Evolutionary conservation across 2,888 invertebrate genomes (phyloP).

Genomic region (Drosophila gaucha): DNA sequence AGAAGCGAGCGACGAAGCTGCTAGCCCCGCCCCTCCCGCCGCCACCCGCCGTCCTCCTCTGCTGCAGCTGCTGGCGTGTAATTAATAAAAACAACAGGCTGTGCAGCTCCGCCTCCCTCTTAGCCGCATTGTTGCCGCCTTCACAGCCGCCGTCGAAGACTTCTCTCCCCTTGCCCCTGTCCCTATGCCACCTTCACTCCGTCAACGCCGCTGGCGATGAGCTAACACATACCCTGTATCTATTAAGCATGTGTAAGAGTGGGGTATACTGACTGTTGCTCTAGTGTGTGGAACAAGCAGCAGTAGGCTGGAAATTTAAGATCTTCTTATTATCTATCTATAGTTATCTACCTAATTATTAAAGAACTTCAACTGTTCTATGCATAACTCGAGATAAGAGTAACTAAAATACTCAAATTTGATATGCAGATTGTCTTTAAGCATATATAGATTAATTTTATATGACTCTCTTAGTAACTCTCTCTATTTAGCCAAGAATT

Average conservation of each 20-base stretch:
- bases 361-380: no score
- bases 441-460: no score
- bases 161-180: no score
- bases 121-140: slow-evolving; percentile 40
- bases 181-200: not conserved
- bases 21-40: slow-evolving; percentile 1
- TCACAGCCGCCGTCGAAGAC: slow-evolving; percentile 26
- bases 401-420: no score
- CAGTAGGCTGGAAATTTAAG: no score
- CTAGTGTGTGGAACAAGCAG: no score
- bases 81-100: slow-evolving; percentile 77
- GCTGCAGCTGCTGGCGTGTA: slow-evolving; percentile 61
- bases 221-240: slow-evolving; percentile 52
- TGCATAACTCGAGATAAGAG: no score
- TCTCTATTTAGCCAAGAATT: not conserved
- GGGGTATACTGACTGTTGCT: not conserved
- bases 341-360: no score
- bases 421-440: no score
- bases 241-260: not conserved
- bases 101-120: slow-evolving; percentile 30
- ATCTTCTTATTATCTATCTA: no score
- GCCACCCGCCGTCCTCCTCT: not conserved
- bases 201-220: slow-evolving; percentile 48
- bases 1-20: slow-evolving; percentile 50
- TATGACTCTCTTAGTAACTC: no score